Percentiles rank a stretch among this genome's conserved stretches.
phyloP scores from a whole-genome alignment of 2,888 invertebrate genomes.

The Coecobrya sp. region DNA sequence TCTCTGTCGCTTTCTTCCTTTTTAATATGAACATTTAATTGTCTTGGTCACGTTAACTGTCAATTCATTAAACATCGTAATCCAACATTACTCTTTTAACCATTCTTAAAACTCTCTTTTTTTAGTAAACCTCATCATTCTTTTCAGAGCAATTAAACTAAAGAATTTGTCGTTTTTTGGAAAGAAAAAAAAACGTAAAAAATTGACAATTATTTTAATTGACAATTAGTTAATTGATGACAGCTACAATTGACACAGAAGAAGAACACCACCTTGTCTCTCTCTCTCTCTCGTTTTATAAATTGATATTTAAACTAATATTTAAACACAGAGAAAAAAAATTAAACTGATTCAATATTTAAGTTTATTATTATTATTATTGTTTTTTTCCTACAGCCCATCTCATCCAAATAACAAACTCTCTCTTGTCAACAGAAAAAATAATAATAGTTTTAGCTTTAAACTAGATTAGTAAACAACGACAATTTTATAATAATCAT shows the following conservation, averaged over 20 bases:
- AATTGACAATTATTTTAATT: neutral
- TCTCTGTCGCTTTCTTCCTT: neutral
- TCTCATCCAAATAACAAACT: conserved; percentile 7
- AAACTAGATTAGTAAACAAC: conserved; percentile 34
- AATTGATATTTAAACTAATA: neutral
- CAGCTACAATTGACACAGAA: conserved; percentile 15
- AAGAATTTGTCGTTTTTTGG: no score
- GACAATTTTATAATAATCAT: conserved; percentile 10
- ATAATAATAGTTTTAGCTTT: neutral
- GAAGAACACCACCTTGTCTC: conserved; percentile 1
- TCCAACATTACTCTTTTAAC: no score
- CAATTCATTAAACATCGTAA: no score
- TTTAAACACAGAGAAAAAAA: neutral
- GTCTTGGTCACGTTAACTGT: no score
- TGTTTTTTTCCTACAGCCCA: neutral
- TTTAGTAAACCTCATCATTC: no score
- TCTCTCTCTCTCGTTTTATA: neutral
- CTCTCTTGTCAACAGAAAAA: neutral
- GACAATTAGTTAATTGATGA: neutral
- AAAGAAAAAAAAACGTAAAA: neutral
- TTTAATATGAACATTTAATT: neutral
- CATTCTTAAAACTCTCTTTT: no score
- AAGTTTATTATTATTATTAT: conserved; percentile 1
- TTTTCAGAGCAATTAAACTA: no score
- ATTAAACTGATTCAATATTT: neutral